Conservation (phyloP, 2,888 invertebrate species). For the Caenorhabditis doughertyi region DNA sequence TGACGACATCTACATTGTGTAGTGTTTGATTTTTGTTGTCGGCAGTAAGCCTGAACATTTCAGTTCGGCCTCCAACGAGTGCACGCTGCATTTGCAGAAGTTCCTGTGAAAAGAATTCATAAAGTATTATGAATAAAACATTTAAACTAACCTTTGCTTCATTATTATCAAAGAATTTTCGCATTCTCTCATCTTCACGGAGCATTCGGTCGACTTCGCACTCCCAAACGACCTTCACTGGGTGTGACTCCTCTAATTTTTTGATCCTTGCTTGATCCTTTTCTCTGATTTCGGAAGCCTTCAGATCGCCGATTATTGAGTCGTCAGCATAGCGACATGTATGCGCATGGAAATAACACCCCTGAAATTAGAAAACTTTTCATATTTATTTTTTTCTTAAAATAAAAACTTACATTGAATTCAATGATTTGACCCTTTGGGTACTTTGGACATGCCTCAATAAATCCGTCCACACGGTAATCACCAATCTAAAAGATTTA, state of each 20-base stretch:
- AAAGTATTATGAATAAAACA: not conserved
- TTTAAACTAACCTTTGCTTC: constrained; percentile 2
- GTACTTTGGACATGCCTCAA: not conserved
- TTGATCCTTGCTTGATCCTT: not conserved
- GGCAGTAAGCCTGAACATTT: constrained; percentile 16
- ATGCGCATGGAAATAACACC: not conserved
- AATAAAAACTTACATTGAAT: not conserved
- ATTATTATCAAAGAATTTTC: constrained; percentile 16
- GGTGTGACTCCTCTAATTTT: not conserved
- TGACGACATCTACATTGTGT: not conserved
- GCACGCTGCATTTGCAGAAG: constrained; percentile 25
- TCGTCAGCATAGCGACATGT: not conserved
- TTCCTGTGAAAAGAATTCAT: constrained; percentile 20
- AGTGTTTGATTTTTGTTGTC: not conserved
- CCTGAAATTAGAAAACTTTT: no score
- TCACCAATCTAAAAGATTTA: not conserved
- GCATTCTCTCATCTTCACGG: not conserved
- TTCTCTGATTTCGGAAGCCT: not conserved
- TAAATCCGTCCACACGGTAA: not conserved
- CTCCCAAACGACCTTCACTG: constrained; percentile 8
- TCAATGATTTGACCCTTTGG: not conserved
- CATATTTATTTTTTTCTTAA: no score
- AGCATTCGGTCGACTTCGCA: constrained; percentile 32
- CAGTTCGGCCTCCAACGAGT: constrained; percentile 22
- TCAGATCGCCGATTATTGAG: not conserved